phyloP scores from a whole-genome alignment of 2,797 vertebrate species.

The Sternarchorhynchus goeldii region DNA sequence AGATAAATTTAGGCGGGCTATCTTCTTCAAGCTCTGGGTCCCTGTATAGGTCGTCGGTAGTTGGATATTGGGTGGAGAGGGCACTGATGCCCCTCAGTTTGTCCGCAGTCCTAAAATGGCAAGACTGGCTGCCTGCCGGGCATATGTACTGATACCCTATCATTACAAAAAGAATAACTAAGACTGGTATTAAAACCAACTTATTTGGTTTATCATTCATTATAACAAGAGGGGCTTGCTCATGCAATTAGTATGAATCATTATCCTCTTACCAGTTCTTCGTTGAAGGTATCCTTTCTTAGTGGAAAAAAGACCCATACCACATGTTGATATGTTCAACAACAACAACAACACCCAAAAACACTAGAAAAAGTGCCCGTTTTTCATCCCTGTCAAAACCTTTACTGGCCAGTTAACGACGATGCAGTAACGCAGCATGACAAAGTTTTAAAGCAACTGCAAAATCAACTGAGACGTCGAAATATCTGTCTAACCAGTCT shows the following conservation, averaged over 20 bases:
- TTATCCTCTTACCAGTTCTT: slow-evolving; percentile 45
- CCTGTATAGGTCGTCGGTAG: slow-evolving; percentile 74
- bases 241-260: slow-evolving; percentile 73
- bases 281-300: slow-evolving; percentile 35
- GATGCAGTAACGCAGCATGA: neutral
- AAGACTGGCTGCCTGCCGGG: slow-evolving; percentile 85
- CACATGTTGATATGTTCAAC: slow-evolving; percentile 51
- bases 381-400: neutral
- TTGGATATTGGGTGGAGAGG: slow-evolving; percentile 68
- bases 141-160: slow-evolving; percentile 95
- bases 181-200: slow-evolving; percentile 89
- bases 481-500: too few relatives aligned
- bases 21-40: slow-evolving; percentile 79
- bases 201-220: slow-evolving; percentile 95
- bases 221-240: slow-evolving; percentile 72
- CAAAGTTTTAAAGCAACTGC: slow-evolving; percentile 30
- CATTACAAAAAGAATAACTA: slow-evolving; percentile 91
- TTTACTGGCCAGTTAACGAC: neutral
- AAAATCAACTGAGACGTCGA: neutral
- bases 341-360: neutral
- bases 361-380: neutral
- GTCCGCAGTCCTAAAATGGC: slow-evolving; percentile 80
- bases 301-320: slow-evolving; percentile 25
- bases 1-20: slow-evolving; percentile 70
- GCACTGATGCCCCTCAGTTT: slow-evolving; percentile 72